Evolutionary conservation across 1,140 invertebrate genomes (phyloP), one percentile per base, ranked within the genome.

Genomic region (Callitettix versicolor): DNA sequence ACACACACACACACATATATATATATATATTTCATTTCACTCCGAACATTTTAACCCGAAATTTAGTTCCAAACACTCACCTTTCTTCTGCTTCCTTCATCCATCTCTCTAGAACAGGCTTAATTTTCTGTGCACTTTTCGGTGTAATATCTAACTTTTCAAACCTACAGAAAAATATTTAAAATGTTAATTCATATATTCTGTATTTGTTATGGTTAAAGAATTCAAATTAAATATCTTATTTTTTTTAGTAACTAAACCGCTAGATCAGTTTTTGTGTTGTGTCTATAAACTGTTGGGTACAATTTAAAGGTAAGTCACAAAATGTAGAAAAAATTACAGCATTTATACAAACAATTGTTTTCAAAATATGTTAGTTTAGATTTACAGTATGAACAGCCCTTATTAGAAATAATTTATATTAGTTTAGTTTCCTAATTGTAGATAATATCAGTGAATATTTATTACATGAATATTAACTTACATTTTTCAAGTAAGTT

Each of bases 141-240:
- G 94, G 94, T 68, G 94, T 98, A 66, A 98, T 98, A 78, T 98
- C 95, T 73, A 98, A 79, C 79, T 98, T 98, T 78, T 98, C 95
- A 82, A 98, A 98, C 86, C 95, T 97, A 73, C 69, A 72, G 58
- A 18, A 58, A 58, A 47, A 56, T 48, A 38, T 20, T 56, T 43
- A 42, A 48, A 49, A 44, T 60, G 61, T 53, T 15, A 14, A 15
- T 4, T 34, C 15, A 42, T 3, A 42, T 3, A 52, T 6, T n/a
- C n/a, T 30, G 26, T 30, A 4, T 30, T 30, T 30, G 26, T 30
- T 4, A 30, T 4, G 26, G 26, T 3, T 30, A 30, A 9, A 4
- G 9, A 3, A 30, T 4, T 30, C 3, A 4, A 3, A 30, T 30
- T 3, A 30, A 3, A 4, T 30, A 3, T 30, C 3, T 30, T 30